phyloP scores from a whole-genome alignment of 2,797 vertebrate species.

The Mastacembelus armatus region DNA sequence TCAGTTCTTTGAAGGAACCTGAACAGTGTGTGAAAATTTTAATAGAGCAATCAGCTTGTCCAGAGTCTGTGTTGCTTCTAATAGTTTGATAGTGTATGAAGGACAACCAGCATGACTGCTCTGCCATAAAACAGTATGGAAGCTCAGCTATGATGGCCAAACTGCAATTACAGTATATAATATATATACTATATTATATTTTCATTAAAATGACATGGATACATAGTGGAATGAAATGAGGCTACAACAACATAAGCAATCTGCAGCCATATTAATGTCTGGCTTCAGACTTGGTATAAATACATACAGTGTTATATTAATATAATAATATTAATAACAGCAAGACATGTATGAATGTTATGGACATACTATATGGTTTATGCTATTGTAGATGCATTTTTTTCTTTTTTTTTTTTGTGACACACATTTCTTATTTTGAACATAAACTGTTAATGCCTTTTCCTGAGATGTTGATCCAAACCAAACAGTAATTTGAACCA shows the following conservation, averaged over 20 bases:
- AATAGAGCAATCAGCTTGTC: neutral
- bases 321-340: conserved; percentile 51
- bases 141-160: conserved; percentile 6
- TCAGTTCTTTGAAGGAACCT: neutral
- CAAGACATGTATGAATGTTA: conserved; percentile 41
- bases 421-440: conserved; percentile 50
- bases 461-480: conserved; percentile 81
- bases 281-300: conserved; percentile 45
- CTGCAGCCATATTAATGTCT: conserved; percentile 37
- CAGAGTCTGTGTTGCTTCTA: too few species aligned
- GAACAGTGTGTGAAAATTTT: conserved; percentile 18
- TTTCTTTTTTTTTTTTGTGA: conserved; percentile 11
- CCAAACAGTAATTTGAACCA: conserved; percentile 44
- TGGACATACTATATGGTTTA: conserved; percentile 45
- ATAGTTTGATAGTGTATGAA: neutral
- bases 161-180: conserved; percentile 8
- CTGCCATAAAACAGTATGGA: conserved; percentile 6
- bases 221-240: conserved; percentile 39
- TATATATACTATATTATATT: conserved; percentile 7
- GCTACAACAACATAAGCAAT: conserved; percentile 36
- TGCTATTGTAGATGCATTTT: conserved; percentile 44
- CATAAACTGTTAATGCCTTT: conserved; percentile 67
- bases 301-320: conserved; percentile 44
- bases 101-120: neutral
- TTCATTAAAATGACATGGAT: conserved; percentile 36